Evolutionary conservation across 2,888 invertebrate species (phyloP).

Genomic region (Erebia ligea): DNA sequence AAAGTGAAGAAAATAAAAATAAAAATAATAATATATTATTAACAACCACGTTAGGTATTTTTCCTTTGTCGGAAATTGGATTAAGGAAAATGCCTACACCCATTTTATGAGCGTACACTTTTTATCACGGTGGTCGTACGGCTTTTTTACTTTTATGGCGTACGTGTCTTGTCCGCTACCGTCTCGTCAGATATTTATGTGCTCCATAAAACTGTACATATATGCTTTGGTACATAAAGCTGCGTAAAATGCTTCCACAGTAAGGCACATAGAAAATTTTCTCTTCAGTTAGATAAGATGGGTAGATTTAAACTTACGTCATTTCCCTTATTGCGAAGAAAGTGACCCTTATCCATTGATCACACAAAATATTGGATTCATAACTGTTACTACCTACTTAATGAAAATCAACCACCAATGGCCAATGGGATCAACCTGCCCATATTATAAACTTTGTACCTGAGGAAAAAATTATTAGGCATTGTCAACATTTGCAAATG

Average conservation of each 20-base stretch:
- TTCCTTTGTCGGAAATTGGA: slow-evolving; percentile 28
- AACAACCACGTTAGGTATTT: background rate
- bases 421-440: too few species aligned
- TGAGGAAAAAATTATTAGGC: too few species aligned
- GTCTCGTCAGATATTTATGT: slow-evolving; percentile 65
- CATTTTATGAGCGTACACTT: slow-evolving; percentile 56
- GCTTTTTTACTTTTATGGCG: slow-evolving; percentile 70
- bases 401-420: too few species aligned
- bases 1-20: too few species aligned
- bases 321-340: too few species aligned
- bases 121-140: slow-evolving; percentile 61
- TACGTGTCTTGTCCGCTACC: slow-evolving; percentile 64
- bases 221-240: slow-evolving; percentile 27
- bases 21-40: too few species aligned
- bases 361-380: too few species aligned
- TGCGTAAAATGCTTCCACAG: slow-evolving; percentile 1
- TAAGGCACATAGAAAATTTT: background rate
- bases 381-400: too few species aligned
- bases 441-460: too few species aligned
- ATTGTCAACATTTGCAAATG: too few species aligned
- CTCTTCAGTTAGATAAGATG: background rate
- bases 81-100: slow-evolving; percentile 42
- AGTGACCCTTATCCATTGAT: too few species aligned
- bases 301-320: background rate
- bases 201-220: slow-evolving; percentile 48